Base-by-base conservation (phyloP, 2,888 invertebrate genomes). In the Drosophila hamatofila region DNA sequence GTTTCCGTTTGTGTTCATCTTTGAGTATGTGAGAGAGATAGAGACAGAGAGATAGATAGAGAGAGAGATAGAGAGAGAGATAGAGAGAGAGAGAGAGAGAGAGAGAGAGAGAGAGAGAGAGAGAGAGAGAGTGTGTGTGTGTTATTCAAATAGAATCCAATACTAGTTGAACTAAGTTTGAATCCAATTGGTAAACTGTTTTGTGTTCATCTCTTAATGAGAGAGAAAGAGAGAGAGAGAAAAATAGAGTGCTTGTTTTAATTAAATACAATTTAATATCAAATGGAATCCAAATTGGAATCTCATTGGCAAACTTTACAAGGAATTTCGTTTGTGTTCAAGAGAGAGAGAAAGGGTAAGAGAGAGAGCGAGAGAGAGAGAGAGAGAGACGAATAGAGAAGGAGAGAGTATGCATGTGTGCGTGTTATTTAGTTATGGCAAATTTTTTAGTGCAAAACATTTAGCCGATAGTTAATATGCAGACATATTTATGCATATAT, bases 291-390 rank as follows among this genome's bases (percentile, higher is more conserved):
- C 21, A n/a, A 23, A 23, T 23, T 52, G 11, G 52, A 39, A 14
- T 25, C n/a, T 12, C 27, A 69, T 69, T 58, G 70, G 44, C 33
- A 55, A 23, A 27, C 64, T 51, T 63, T 52, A 25, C 21, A 64
- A 71, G 68, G 60, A 66, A 66, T 46, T 72, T 66, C n/a, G 48
- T 68, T 81, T 63, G 66, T 70, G 72, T 80, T 81, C 69, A 67
- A 46, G 33, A 44, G 54, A 37, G 48, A 39, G 16, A 7, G 14
- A 35, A 14, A 14, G 14, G 5, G 14, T 14, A 0, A 35, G 35
- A 9, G 23, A n/a, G 56, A 3, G 30, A 42, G 37, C 35, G 71
- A 33, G 39, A 39, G 33, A 8, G 23, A 14, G 59, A 16, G 30
- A 6, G 63, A 12, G 5, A 2, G 42, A 8, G 56, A 5, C 8